These are phyloP conservation scores for Thomomys bottae DNA, from an alignment of 2,113 vertebrate species.

Conservation along the genomic window DNA sequence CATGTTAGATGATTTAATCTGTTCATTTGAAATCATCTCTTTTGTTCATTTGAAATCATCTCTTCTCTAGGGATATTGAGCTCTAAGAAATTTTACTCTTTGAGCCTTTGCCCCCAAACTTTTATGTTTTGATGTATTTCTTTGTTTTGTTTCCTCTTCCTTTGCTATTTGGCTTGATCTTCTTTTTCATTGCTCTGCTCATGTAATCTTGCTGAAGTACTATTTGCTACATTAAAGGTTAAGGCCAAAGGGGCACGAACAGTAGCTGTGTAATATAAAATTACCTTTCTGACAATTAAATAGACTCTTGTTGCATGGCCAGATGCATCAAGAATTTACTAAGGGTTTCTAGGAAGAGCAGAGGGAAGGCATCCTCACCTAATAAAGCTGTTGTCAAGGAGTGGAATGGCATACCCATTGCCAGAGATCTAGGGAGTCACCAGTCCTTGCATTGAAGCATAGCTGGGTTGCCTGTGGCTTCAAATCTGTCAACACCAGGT, in stretches of 20 bases:
- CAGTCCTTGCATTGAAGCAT: not conserved
- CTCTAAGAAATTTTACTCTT: not conserved
- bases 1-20: slow-evolving; percentile 35
- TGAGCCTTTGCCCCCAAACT: slow-evolving; percentile 20
- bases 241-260: not conserved
- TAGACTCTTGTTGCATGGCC: not conserved
- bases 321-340: not conserved
- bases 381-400: not conserved
- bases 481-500: not conserved
- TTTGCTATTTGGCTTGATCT: not conserved
- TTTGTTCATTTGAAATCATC: slow-evolving; percentile 4
- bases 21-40: slow-evolving; percentile 23
- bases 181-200: slow-evolving; percentile 29
- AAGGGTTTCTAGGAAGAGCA: not conserved
- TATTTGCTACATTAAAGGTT: slow-evolving; percentile 24
- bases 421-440: not conserved
- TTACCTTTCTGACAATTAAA: not conserved
- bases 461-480: not conserved
- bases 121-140: not conserved
- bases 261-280: not conserved
- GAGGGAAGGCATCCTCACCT: not conserved
- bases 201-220: not conserved
- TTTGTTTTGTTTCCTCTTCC: not conserved
- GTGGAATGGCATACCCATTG: not conserved
- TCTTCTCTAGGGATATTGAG: not conserved